Conservation (phyloP, 2,113 vertebrate genomes). For the Tragelaphus strepsiceros region DNA sequence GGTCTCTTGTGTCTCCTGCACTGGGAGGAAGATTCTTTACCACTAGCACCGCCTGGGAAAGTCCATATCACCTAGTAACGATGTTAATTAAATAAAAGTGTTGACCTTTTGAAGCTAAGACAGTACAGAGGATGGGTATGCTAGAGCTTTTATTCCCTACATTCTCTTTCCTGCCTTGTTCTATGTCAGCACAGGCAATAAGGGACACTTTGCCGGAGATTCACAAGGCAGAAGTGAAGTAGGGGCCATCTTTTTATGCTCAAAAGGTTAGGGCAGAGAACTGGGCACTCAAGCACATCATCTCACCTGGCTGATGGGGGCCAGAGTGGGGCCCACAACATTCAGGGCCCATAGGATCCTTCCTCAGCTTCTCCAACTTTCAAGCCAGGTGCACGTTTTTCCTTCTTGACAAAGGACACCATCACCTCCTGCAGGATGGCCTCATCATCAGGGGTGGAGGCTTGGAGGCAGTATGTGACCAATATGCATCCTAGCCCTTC, state of each 20-base stretch:
- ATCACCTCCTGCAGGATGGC: not conserved
- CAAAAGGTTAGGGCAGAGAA: not conserved
- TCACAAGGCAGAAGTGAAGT: not conserved
- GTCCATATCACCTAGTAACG: not conserved
- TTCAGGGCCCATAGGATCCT: not conserved
- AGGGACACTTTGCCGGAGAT: not conserved
- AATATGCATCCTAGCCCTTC: not conserved
- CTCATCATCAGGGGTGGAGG: not conserved
- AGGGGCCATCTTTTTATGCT: not conserved
- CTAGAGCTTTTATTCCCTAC: not conserved
- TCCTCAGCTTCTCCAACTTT: not conserved
- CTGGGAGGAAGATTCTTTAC: not conserved
- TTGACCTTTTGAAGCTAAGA: not conserved
- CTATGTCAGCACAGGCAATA: not conserved
- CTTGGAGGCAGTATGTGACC: not conserved
- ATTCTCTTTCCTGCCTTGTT: not conserved
- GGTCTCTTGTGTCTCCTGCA: not conserved
- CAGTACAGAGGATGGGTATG: not conserved
- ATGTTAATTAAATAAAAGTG: not conserved
- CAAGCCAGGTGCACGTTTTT: not conserved
- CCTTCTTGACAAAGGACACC: not conserved
- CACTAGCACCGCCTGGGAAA: not conserved
- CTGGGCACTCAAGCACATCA: not conserved
- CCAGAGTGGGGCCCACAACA: not conserved
- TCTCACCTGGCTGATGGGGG: not conserved